These are phyloP conservation scores for Leuciscus idus DNA, from an alignment of 2,113 vertebrate genomes.

Conservation along the genomic window DNA sequence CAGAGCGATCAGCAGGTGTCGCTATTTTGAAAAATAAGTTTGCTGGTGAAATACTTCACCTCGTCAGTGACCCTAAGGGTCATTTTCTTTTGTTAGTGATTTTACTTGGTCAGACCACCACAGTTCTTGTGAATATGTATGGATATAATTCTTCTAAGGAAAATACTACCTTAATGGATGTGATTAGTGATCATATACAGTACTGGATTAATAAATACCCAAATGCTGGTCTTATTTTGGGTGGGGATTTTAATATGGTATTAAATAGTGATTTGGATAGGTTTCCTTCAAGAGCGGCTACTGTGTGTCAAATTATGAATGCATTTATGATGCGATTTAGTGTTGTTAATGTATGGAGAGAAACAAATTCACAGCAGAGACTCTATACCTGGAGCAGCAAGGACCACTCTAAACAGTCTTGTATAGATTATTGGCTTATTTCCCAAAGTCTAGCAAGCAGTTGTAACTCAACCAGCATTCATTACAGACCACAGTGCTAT, in stretches of 20 bases:
- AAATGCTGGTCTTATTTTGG: not conserved
- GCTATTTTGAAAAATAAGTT: no score
- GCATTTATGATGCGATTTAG: not conserved
- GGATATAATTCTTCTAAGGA: not conserved
- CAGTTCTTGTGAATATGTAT: not conserved
- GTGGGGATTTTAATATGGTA: not conserved
- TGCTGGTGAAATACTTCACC: no score
- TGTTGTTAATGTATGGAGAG: not conserved
- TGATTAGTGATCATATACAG: not conserved
- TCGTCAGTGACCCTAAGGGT: no score
- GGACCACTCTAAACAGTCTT: not conserved
- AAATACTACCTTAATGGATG: not conserved
- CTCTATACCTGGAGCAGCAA: not conserved
- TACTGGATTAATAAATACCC: not conserved
- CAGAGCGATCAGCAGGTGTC: no score
- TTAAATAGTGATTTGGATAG: not conserved
- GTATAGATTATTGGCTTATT: not conserved
- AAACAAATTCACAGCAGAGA: not conserved
- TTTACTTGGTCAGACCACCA: not conserved
- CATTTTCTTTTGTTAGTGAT: not conserved
- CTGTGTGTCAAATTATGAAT: not conserved
- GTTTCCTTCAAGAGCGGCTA: not conserved
- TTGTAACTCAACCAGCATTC: not conserved
- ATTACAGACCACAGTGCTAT: conserved; percentile 14
- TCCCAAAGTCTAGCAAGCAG: not conserved